A percentile compares a stretch with the other conserved stretches of the same genome.
phyloP scores from a whole-genome alignment of 2,888 invertebrate genomes.

The Microdon myrmicae region DNA sequence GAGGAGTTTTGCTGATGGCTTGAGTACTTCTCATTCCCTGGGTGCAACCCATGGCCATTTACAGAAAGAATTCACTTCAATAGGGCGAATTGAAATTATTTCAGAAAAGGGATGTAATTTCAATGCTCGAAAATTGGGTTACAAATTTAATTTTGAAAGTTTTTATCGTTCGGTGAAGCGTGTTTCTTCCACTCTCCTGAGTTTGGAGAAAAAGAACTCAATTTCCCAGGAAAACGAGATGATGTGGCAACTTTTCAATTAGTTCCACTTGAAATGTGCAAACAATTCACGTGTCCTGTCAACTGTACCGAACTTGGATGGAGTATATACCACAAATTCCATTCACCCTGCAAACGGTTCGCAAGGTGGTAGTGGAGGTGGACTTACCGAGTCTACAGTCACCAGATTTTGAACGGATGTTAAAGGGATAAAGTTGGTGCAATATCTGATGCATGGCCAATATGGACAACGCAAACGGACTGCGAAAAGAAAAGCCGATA shows the following conservation, averaged over 20 bases:
- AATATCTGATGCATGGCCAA: too few species aligned
- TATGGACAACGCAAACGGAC: not conserved
- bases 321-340: not conserved
- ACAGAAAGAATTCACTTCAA: conserved; percentile 23
- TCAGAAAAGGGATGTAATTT: conserved; percentile 35
- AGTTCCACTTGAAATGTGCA: conserved; percentile 42
- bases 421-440: too few species aligned
- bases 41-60: conserved; percentile 20
- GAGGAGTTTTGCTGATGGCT: not conserved
- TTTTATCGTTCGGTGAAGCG: not conserved
- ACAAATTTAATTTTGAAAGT: conserved; percentile 35
- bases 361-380: not conserved
- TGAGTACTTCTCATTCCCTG: conserved; percentile 4
- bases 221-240: conserved; percentile 5
- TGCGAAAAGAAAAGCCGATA: not conserved
- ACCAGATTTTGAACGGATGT: too few species aligned
- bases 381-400: not conserved
- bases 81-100: conserved; percentile 36
- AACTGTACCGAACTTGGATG: conserved; percentile 1
- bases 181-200: not conserved
- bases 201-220: not conserved
- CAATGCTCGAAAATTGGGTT: conserved; percentile 32
- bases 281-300: conserved; percentile 28
- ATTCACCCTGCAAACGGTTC: not conserved
- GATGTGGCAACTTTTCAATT: conserved; percentile 39